phyloP scores from a whole-genome alignment of 2,888 invertebrate species.

The Drosophila meridiana region DNA sequence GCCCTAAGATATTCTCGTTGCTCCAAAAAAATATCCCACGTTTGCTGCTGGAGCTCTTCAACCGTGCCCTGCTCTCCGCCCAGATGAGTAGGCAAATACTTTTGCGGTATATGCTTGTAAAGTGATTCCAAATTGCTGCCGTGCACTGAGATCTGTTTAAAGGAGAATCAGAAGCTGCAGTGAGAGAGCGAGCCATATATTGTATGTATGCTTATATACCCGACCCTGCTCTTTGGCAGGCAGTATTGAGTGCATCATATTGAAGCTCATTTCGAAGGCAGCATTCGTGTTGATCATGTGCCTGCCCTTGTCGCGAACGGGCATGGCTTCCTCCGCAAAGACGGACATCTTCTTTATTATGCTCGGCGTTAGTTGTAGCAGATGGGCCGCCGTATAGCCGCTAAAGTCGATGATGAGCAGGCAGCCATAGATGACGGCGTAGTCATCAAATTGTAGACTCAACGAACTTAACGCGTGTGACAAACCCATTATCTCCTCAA shows the following conservation, averaged over 20 bases:
- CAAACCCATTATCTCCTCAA: constrained; percentile 86
- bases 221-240: constrained; percentile 87
- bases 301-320: constrained; percentile 87
- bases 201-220: constrained; percentile 84
- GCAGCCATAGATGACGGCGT: constrained; percentile 86
- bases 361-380: constrained; percentile 87
- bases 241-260: constrained; percentile 86
- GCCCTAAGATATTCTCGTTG: constrained; percentile 68
- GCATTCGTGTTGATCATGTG: constrained; percentile 87
- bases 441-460: constrained; percentile 87
- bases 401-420: constrained; percentile 87
- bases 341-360: constrained; percentile 87
- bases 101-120: constrained; percentile 87
- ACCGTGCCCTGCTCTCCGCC: constrained; percentile 87
- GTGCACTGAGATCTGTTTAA: constrained; percentile 86
- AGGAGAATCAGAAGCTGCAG: not conserved
- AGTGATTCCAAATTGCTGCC: constrained; percentile 86
- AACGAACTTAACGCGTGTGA: constrained; percentile 87
- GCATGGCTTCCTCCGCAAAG: constrained; percentile 87
- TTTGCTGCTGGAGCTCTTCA: constrained; percentile 57
- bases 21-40: constrained; percentile 55
- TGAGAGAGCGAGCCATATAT: not conserved
- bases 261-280: constrained; percentile 87
- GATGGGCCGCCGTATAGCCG: constrained; percentile 86
- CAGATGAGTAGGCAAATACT: constrained; percentile 88